These are phyloP conservation scores for Pygoscelis antarcticus DNA, from an alignment of 2,113 vertebrate species.

Conservation along the genomic window DNA sequence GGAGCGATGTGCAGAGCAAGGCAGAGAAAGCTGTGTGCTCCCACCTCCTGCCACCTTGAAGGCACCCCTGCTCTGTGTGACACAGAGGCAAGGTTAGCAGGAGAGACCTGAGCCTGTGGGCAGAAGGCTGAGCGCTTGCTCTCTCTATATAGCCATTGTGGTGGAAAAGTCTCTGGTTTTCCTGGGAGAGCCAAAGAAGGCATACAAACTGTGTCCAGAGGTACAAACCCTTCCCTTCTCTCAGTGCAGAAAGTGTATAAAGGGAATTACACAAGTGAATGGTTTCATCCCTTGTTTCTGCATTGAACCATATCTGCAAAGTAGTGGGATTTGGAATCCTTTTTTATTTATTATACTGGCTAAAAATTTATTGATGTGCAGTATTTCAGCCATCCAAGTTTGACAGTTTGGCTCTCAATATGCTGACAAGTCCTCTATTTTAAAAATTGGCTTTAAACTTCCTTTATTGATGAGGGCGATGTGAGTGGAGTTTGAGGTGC, in stretches of 20 bases:
- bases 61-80: neutral
- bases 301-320: neutral
- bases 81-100: rapidly evolving
- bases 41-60: neutral
- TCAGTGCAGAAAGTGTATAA: neutral
- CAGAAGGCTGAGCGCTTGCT: neutral
- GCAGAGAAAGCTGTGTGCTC: neutral
- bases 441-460: neutral
- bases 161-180: neutral
- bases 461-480: neutral
- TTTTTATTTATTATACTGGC: neutral
- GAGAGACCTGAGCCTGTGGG: neutral
- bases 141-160: neutral
- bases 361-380: neutral
- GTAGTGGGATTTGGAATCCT: neutral
- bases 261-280: neutral
- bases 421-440: neutral
- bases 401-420: neutral
- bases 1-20: neutral
- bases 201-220: neutral
- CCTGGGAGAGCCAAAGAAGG: neutral
- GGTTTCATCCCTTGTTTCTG: neutral
- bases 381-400: neutral
- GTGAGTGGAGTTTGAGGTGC: neutral
- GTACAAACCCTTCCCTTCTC: neutral